Percentiles rank a stretch among this genome's conserved stretches.
Conservation (phyloP, 2,797 vertebrate species). For the Hephaestus fuliginosus region DNA sequence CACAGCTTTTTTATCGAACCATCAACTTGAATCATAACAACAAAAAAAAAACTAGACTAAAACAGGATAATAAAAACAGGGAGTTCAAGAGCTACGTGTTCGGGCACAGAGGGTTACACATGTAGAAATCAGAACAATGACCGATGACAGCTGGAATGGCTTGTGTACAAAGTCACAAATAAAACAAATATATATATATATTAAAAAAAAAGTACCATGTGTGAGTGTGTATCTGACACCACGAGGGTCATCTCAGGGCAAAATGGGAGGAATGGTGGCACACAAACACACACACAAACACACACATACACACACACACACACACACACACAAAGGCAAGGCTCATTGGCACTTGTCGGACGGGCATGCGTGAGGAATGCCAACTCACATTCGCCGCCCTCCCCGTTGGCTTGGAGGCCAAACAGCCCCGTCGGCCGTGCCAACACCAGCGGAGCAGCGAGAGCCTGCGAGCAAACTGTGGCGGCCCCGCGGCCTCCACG, state of each 20-base stretch:
- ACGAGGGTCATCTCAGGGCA: conserved; percentile 38
- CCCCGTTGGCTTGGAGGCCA: background rate
- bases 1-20: conserved; percentile 51
- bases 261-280: conserved; percentile 25
- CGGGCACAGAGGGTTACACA: conserved; percentile 30
- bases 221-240: background rate
- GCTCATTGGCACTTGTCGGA: conserved; percentile 52
- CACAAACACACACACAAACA: background rate
- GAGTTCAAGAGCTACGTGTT: conserved; percentile 42
- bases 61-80: conserved; percentile 12
- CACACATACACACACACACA: conserved; percentile 26
- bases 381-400: conserved; percentile 20
- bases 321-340: conserved; percentile 38
- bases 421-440: conserved; percentile 22
- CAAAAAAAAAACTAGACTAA: conserved; percentile 27
- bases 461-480: background rate
- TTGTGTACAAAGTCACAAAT: conserved; percentile 1
- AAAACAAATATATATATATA: background rate
- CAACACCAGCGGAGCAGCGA: background rate
- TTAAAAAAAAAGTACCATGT: background rate
- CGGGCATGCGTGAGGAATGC: conserved; percentile 44
- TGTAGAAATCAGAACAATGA: conserved; percentile 4
- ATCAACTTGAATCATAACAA: conserved; percentile 9
- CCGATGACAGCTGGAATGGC: conserved; percentile 28
- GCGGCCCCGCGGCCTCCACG: background rate